Evolutionary conservation across 2,113 vertebrate genomes (phyloP), one percentile per base, ranked within the genome.

Genomic region (Lagopus muta): DNA sequence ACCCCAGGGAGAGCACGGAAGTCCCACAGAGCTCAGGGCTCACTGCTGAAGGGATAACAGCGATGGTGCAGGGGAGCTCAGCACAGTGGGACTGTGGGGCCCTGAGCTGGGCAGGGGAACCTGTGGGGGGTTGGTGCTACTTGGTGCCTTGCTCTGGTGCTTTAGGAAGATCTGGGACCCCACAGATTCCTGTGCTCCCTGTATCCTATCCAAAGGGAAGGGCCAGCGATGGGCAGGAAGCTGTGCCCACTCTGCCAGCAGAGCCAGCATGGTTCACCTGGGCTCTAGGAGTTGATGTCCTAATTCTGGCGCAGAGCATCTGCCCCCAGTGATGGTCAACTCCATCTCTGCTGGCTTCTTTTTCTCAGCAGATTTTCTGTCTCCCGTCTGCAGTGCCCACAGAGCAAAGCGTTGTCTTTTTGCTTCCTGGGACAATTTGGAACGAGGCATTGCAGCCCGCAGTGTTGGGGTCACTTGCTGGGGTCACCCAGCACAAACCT

Each of bases 361-460:
- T n/a, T 7, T 7, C 30, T 21, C 16, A 2, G 73, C 61, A 40
- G 14, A 4, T 82, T 82, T 55, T 77, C 57, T 67, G 43, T 40
- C 61, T 88, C 34, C 32, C 57, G 4, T 60, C 70, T 70, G 45
- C 0, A 1, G 50, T 45, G 21, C 77, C 73, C 8, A 18, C 17
- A n/a, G 80, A 69, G 47, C 30, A 55, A 86, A 88, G 70, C n/a
- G 18, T 54, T 62, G 24, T 79, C 54, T 57, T 55, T 84, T 64
- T 81, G 65, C 30, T 32, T n/a, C 42, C 60, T 32, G 24, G 60
- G 10, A 4, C 3, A 6, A 50, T 57, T 19, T 57, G n/a, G 67
- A 64, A 16, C 12, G 27, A 48, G 57, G 25, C 0, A 3, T 57
- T 30, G 10, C 8, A 36, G 40, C 1, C 0, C 0, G 0, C n/a